A percentile compares a stretch with the other conserved stretches of the same genome.
phyloP scores from a whole-genome alignment of 2,797 vertebrate genomes.

The Nasua narica region DNA sequence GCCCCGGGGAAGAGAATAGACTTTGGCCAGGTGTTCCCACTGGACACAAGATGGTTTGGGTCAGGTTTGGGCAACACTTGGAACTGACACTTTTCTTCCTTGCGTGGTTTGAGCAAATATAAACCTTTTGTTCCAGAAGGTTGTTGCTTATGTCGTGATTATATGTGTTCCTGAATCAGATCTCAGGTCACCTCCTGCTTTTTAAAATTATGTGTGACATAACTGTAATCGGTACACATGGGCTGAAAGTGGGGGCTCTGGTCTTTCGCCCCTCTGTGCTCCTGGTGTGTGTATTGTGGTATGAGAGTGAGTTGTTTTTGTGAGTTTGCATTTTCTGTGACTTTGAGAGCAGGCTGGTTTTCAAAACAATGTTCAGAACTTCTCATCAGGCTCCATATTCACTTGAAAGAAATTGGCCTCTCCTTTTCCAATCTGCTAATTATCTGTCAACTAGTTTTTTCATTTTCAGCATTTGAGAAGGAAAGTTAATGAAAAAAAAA shows the following conservation, averaged over 20 bases:
- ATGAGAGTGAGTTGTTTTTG: background rate
- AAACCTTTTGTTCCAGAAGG: background rate
- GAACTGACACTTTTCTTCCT: background rate
- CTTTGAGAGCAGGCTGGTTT: background rate
- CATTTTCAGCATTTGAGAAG: background rate
- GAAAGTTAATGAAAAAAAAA: background rate
- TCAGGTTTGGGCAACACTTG: background rate
- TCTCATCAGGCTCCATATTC: background rate
- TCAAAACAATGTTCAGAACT: conserved; percentile 3
- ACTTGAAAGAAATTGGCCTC: background rate
- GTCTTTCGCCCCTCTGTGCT: background rate
- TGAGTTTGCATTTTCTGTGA: background rate
- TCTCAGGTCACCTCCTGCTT: background rate
- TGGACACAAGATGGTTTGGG: background rate
- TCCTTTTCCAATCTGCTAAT: conserved; percentile 1
- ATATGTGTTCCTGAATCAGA: background rate
- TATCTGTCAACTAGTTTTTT: background rate
- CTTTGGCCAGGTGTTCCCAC: background rate
- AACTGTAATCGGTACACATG: background rate
- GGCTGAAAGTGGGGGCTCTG: background rate
- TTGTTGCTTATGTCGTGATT: background rate
- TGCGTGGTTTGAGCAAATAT: background rate
- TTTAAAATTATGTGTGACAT: background rate
- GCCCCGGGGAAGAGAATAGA: background rate
- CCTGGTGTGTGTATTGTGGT: accelerated